Conservation (phyloP, 1,140 invertebrate genomes). For the Aphis craccivora region DNA sequence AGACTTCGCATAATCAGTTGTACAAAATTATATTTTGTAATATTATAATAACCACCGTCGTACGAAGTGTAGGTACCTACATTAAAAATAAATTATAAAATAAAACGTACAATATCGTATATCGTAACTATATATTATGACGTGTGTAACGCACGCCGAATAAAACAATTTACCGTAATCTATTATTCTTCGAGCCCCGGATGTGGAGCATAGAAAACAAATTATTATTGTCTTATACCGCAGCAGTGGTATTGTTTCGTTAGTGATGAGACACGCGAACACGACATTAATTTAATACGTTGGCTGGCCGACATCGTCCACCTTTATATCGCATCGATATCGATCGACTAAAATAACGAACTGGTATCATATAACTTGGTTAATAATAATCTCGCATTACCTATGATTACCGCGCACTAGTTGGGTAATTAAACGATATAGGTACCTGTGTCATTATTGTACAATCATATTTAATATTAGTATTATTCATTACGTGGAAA, state of each 20-base stretch:
- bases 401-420: neutral
- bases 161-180: neutral
- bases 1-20: neutral
- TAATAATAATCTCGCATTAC: neutral
- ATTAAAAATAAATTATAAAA: neutral
- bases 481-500: too few species aligned
- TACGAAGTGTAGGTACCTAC: neutral
- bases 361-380: neutral
- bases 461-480: neutral
- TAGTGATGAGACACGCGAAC: neutral
- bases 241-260: neutral
- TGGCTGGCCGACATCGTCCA: neutral
- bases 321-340: neutral
- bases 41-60: neutral
- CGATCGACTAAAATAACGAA: neutral
- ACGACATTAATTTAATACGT: neutral
- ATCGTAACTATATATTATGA: too few species aligned
- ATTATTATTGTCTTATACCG: neutral
- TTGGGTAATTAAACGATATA: neutral
- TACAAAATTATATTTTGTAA: neutral
- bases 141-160: too few species aligned
- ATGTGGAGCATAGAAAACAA: neutral
- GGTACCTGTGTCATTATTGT: neutral
- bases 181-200: neutral
- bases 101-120: neutral